Evolutionary conservation across 2,113 vertebrate species (phyloP), one percentile per base, ranked within the genome.

Genomic region (Marmota monax): DNA sequence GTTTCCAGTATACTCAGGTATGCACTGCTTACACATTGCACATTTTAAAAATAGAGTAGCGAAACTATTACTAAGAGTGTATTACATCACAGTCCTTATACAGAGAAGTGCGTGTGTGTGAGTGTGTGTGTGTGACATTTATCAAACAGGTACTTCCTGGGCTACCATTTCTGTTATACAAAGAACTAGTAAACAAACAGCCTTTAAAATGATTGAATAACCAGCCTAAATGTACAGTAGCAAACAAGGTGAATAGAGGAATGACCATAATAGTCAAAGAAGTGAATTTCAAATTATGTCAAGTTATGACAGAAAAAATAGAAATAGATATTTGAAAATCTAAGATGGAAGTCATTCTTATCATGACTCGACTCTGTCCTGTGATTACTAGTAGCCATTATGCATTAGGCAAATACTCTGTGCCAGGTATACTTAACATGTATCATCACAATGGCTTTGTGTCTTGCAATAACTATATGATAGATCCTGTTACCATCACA

Each of bases 1-100:
- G 22, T 82, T 87, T 89, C 65, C 63, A 56, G 23, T 58, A 56
- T 27, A 80, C 22, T 80, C 93, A n/a, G 37, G 27, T 94, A 14
- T 29, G n/a, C 2, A 37, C 90, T 61, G 34, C 9, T 79, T 78
- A 76, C 8, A 37, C 48, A 74, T 69, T 58, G 78, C 86, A 37
- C 42, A 94, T 92, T 74, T 45, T 70, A 74, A 87, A 91, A 87
- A 88, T 61, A 85, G 25, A 74, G 48, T 42, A 56, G 56, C 53
- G 22, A 11, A 63, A 10, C 58, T 93, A 61, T 53, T 79, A 34
- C 7, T 79, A 11, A 61, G 11, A 58, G 37, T 76, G 23, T 78
- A 61, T 70, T 56, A 45, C 8, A 58, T 79, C 83, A 61, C 29
- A 82, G 76, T 83, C n/a, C 58, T 86, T 70, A 90, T 16, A 83